These are phyloP conservation scores for Chloromyia formosa DNA, from an alignment of 2,888 invertebrate species.

Conservation along the genomic window DNA sequence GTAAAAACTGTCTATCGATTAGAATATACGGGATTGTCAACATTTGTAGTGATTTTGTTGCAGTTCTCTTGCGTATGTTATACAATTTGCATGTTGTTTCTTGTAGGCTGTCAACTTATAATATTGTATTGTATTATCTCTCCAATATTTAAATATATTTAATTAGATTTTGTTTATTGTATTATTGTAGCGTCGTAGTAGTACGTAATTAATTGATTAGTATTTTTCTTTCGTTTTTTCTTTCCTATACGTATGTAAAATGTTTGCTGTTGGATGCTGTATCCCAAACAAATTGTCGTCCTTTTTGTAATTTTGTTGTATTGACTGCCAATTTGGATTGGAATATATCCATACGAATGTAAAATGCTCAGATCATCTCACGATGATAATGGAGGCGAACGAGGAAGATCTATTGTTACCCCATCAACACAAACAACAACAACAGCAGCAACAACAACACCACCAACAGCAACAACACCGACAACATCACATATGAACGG, in stretches of 20 bases:
- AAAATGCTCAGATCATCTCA: conserved; percentile 20
- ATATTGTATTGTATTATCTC: not conserved
- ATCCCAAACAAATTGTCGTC: not conserved
- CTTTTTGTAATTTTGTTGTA: not conserved
- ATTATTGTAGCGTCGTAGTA: not conserved
- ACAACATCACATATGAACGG: conserved; percentile 48
- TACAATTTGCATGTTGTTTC: no score
- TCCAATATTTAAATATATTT: not conserved
- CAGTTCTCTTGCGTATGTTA: no score
- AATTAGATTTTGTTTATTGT: not conserved
- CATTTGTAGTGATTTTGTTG: no score
- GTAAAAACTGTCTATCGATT: no score
- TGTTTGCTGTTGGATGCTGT: not conserved
- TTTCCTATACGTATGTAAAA: not conserved
- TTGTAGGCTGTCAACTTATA: not conserved
- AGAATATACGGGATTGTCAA: no score
- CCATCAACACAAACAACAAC: not conserved
- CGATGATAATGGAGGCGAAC: conserved; percentile 28
- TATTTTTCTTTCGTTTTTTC: not conserved
- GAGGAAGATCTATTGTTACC: conserved; percentile 20
- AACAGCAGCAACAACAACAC: not conserved
- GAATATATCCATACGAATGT: no score
- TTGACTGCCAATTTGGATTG: not conserved
- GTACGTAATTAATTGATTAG: not conserved
- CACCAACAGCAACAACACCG: not conserved